Conservation (phyloP, 2,888 invertebrate genomes). For the Podabrus alpinus region DNA sequence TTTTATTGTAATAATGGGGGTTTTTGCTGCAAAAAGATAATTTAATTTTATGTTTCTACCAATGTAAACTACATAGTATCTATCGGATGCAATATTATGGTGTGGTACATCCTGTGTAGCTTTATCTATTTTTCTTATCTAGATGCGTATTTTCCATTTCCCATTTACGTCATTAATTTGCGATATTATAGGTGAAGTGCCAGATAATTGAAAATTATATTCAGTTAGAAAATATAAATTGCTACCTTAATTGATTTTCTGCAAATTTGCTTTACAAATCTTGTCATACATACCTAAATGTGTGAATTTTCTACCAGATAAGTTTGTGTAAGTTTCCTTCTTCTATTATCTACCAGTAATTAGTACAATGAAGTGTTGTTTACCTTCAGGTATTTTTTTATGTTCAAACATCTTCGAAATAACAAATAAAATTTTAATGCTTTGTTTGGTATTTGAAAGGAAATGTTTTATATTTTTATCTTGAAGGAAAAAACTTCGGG, state of each 20-base stretch:
- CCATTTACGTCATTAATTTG: conserved; percentile 12
- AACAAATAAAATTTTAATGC: background rate
- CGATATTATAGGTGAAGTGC: background rate
- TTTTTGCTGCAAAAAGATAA: background rate
- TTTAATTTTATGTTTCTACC: background rate
- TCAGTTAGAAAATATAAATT: background rate
- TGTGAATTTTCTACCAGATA: no score
- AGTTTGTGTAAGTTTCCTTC: background rate
- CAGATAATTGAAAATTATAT: background rate
- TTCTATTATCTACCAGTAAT: background rate
- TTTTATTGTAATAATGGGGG: background rate
- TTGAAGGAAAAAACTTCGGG: background rate
- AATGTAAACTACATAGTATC: background rate
- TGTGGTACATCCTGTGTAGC: conserved; percentile 20
- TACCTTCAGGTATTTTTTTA: background rate
- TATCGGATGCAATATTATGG: conserved; percentile 5
- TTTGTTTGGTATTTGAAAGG: background rate
- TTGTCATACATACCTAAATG: no score
- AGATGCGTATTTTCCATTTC: conserved; percentile 20
- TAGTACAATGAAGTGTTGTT: background rate
- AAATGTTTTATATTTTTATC: background rate
- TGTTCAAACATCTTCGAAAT: background rate
- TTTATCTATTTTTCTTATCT: conserved; percentile 18
- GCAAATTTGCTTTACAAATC: no score
- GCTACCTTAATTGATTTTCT: no score